Conservation (phyloP, 2,888 invertebrate species). For the Chloroclysta siterata region DNA sequence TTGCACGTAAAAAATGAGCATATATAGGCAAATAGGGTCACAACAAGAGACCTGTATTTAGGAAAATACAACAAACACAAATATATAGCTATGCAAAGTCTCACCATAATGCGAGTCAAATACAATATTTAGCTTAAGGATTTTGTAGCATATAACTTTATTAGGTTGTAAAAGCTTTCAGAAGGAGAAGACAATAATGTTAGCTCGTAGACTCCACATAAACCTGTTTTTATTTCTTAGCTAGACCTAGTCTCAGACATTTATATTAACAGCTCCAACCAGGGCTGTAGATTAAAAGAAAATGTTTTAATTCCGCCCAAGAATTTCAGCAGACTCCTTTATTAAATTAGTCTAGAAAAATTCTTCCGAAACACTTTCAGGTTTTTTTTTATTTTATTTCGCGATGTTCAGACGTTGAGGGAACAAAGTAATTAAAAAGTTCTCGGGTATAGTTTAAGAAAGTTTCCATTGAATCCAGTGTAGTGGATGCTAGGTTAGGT, state of each 20-base stretch:
- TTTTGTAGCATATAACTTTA: conserved; percentile 13
- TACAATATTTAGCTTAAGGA: conserved; percentile 13
- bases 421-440: conserved; percentile 70
- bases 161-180: conserved; percentile 12
- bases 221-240: conserved; percentile 7
- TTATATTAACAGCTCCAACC: conserved; percentile 9
- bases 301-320: conserved; percentile 34
- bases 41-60: too few relatives aligned
- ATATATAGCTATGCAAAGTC: too few relatives aligned
- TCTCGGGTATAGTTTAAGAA: conserved; percentile 55
- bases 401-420: conserved; percentile 54
- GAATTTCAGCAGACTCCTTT: conserved; percentile 39
- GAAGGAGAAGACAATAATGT: conserved; percentile 23
- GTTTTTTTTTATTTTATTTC: conserved; percentile 51
- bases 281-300: conserved; percentile 26
- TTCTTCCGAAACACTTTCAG: conserved; percentile 48
- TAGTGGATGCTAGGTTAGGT: conserved; percentile 45
- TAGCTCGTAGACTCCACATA: conserved; percentile 10
- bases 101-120: conserved; percentile 1
- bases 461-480: conserved; percentile 46
- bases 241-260: conserved; percentile 11
- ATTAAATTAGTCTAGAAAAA: conserved; percentile 47
- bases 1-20: too few relatives aligned
- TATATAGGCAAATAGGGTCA: too few relatives aligned
- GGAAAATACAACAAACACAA: too few relatives aligned